These are phyloP conservation scores for Pandion haliaetus DNA, from an alignment of 2,113 vertebrate genomes.

Conservation along the genomic window DNA sequence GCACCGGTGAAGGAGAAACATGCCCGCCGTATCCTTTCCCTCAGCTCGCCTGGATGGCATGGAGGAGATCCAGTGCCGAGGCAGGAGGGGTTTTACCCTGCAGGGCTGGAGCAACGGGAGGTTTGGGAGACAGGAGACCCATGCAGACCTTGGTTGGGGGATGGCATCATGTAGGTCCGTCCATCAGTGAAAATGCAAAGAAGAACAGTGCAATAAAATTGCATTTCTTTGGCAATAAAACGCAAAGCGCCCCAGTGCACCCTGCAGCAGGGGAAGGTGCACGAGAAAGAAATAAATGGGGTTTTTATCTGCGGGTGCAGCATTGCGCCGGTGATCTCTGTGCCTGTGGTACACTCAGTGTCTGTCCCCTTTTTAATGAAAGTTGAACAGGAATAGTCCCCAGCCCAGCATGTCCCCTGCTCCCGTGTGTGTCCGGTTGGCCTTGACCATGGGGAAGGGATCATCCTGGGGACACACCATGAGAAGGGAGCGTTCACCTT, in stretches of 20 bases:
- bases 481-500: slow-evolving; percentile 97
- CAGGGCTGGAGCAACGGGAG: rapidly evolving
- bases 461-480: slow-evolving; percentile 93
- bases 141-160: rapidly evolving
- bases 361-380: not conserved
- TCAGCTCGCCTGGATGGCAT: rapidly evolving
- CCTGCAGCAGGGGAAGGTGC: not conserved
- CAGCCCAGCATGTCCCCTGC: not conserved
- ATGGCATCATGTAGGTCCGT: rapidly evolving
- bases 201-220: not conserved
- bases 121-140: not conserved
- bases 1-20: slow-evolving; percentile 97
- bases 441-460: slow-evolving; percentile 83
- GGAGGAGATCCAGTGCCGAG: rapidly evolving
- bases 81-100: not conserved
- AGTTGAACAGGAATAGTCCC: not conserved
- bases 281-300: not conserved
- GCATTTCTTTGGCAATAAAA: not conserved
- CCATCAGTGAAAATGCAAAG: not conserved
- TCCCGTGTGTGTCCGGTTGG: not conserved
- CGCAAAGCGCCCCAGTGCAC: rapidly evolving
- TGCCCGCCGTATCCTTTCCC: slow-evolving; percentile 91
- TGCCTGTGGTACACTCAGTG: rapidly evolving
- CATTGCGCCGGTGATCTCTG: rapidly evolving
- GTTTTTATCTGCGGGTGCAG: not conserved